Conservation (phyloP, 1,140 invertebrate genomes). For the Platyura marginata region DNA sequence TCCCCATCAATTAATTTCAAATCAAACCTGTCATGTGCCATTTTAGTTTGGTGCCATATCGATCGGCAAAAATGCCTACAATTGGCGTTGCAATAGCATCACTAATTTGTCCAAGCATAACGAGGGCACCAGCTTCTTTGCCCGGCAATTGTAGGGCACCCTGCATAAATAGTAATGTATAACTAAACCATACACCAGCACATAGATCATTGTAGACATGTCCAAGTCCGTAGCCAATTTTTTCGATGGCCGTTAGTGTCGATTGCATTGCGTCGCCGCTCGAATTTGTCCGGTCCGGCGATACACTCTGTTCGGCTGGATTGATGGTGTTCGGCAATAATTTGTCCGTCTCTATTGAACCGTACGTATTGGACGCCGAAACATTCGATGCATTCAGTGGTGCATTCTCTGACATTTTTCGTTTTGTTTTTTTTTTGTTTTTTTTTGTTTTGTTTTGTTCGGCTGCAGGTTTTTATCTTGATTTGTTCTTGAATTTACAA, state of each 20-base stretch:
- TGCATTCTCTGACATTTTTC: too few species aligned
- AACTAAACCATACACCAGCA: slow-evolving; percentile 88
- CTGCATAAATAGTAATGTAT: slow-evolving; percentile 74
- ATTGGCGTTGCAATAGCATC: slow-evolving; percentile 76
- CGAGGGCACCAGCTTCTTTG: slow-evolving; percentile 32
- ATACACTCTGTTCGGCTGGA: too few species aligned
- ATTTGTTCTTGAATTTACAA: too few species aligned
- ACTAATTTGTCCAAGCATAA: slow-evolving; percentile 45
- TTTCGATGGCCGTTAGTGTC: slow-evolving; percentile 18
- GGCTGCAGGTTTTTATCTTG: too few species aligned
- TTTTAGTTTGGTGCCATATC: slow-evolving; percentile 48
- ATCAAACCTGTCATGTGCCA: slow-evolving; percentile 72
- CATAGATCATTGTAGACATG: slow-evolving; percentile 84
- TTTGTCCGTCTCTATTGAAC: too few species aligned
- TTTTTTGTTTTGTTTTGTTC: too few species aligned
- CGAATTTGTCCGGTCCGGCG: too few species aligned
- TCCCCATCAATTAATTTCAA: slow-evolving; percentile 6
- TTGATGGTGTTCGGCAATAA: too few species aligned
- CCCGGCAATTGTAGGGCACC: slow-evolving; percentile 46
- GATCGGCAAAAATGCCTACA: slow-evolving; percentile 68
- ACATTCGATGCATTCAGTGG: too few species aligned
- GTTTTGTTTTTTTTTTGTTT: too few species aligned
- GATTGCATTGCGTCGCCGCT: too few species aligned
- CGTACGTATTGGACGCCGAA: too few species aligned
- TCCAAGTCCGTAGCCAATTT: slow-evolving; percentile 56